A percentile compares a stretch with the other conserved stretches of the same genome.
Conservation (phyloP, 2,888 invertebrate genomes). For the Himalopsyche anomala region DNA sequence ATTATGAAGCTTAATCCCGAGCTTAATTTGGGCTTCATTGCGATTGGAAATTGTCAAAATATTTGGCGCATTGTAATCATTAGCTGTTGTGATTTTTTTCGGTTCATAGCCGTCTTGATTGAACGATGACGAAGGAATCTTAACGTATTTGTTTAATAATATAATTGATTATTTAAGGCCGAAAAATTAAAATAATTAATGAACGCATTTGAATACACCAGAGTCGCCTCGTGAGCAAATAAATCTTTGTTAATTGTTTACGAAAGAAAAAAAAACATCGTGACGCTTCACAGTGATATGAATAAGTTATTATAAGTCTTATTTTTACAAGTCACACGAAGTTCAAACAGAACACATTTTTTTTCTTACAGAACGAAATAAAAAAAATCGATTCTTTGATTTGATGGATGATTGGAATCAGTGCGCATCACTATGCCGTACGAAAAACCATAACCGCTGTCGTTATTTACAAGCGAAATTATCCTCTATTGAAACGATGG, state of each 20-base stretch:
- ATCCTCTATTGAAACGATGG: background rate
- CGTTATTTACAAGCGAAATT: background rate
- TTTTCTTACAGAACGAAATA: conserved; percentile 34
- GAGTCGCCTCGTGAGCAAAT: conserved; percentile 47
- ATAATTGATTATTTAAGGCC: too few relatives aligned
- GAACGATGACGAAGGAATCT: too few relatives aligned
- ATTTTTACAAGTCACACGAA: conserved; percentile 58
- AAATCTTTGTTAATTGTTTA: conserved; percentile 62
- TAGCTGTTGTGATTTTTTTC: too few relatives aligned
- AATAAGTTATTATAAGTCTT: conserved; percentile 55
- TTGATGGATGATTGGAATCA: conserved; percentile 61
- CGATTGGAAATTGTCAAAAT: too few relatives aligned
- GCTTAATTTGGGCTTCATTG: too few relatives aligned
- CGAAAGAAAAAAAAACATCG: conserved; percentile 51
- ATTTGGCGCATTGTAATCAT: too few relatives aligned
- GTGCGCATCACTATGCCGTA: conserved; percentile 52
- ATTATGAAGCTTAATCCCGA: too few relatives aligned
- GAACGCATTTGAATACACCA: background rate
- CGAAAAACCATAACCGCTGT: conserved; percentile 13
- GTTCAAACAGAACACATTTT: conserved; percentile 41
- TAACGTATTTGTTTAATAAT: too few relatives aligned
- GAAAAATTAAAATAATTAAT: too few relatives aligned
- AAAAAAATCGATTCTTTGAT: conserved; percentile 51
- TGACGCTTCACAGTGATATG: conserved; percentile 60
- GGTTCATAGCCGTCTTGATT: too few relatives aligned